These are phyloP conservation scores for Cephus spinipes DNA, from an alignment of 2,888 invertebrate species.

Conservation along the genomic window DNA sequence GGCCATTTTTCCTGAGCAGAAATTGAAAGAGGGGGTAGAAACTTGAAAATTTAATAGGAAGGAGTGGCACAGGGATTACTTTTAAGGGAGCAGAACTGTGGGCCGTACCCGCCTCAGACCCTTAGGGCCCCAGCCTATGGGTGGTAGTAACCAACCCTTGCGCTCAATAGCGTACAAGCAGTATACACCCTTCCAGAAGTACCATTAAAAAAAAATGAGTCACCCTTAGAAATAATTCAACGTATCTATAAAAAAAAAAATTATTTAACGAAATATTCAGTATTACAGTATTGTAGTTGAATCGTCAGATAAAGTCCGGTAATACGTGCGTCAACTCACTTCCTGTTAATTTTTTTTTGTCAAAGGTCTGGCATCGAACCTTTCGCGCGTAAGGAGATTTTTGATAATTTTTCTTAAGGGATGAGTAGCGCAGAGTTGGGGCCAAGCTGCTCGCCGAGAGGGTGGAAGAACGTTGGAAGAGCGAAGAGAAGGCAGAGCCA, in stretches of 20 bases:
- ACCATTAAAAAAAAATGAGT: background rate
- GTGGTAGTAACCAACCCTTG: constrained; percentile 2
- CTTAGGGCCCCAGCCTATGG: constrained; percentile 3
- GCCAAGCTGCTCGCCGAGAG: constrained; percentile 24
- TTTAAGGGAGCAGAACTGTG: constrained; percentile 3
- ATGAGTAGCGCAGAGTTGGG: constrained; percentile 13
- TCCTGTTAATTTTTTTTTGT: background rate
- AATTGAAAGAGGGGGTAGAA: background rate
- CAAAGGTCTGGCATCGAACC: background rate
- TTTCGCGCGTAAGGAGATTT: background rate
- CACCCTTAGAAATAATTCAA: background rate
- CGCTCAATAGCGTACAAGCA: background rate
- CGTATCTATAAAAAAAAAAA: background rate
- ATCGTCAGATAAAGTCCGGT: background rate
- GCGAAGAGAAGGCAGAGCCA: constrained; percentile 40
- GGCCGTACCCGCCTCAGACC: constrained; percentile 2
- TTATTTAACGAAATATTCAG: background rate
- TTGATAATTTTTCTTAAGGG: constrained; percentile 9
- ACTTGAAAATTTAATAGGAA: constrained; percentile 6
- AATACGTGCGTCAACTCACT: background rate
- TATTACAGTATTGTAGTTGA: background rate
- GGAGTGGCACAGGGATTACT: constrained; percentile 7
- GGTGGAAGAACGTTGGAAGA: constrained; percentile 17
- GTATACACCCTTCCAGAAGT: background rate
- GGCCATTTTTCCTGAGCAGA: background rate